Evolutionary conservation across 1,140 invertebrate species (phyloP).

Genomic region (Nautilus pompilius): DNA sequence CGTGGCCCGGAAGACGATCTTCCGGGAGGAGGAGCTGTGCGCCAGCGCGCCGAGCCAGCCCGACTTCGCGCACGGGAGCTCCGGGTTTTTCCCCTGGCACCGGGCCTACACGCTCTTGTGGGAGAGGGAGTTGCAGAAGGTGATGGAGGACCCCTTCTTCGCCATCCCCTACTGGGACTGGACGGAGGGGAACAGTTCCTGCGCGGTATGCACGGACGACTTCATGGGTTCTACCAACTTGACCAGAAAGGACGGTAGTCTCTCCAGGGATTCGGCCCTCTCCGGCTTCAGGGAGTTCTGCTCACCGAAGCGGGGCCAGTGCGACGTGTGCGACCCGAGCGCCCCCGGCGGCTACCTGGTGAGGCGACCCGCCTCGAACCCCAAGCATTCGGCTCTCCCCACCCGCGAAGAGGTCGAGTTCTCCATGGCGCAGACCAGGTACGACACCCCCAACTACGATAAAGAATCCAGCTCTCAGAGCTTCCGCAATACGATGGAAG

Average conservation of each 20-base stretch:
- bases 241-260: not conserved
- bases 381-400: not conserved
- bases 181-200: not conserved
- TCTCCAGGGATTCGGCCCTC: not conserved
- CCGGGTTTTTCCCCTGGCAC: slow-evolving; percentile 41
- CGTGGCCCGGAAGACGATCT: not conserved
- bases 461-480: not conserved
- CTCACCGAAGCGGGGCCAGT: not conserved
- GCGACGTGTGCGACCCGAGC: not conserved
- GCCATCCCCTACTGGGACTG: slow-evolving; percentile 1
- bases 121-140: not conserved
- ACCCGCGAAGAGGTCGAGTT: not conserved
- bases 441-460: not conserved
- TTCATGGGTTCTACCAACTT: not conserved
- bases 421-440: not conserved
- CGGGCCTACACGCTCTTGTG: slow-evolving; percentile 35
- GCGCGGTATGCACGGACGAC: not conserved
- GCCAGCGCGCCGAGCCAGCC: not conserved
- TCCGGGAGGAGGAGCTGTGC: not conserved
- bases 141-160: not conserved
- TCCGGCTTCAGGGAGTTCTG: not conserved
- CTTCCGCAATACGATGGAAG: not conserved
- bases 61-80: slow-evolving; percentile 33
- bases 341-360: not conserved
- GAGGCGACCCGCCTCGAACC: not conserved